These are phyloP conservation scores for Lasioglossum figueresi DNA, from an alignment of 2,888 invertebrate genomes.

Conservation along the genomic window DNA sequence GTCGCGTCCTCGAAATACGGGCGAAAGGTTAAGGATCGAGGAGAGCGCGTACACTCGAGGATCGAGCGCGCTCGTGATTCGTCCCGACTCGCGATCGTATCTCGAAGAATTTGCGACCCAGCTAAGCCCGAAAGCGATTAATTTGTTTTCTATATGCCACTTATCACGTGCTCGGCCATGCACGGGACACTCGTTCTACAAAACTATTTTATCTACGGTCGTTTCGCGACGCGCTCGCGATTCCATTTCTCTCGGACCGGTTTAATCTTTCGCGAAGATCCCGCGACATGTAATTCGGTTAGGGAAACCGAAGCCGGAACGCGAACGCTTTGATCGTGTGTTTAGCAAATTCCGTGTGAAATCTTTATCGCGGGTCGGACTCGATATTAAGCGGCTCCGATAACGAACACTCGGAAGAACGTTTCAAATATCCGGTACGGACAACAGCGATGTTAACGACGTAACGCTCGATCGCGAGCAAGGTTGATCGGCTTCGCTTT, in stretches of 20 bases:
- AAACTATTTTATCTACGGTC: background rate
- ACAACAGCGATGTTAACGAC: background rate
- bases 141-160: background rate
- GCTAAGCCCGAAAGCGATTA: background rate
- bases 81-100: background rate
- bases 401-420: background rate
- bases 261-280: background rate
- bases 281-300: background rate
- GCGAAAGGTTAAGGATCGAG: conserved; percentile 7
- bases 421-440: background rate
- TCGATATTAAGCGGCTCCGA: background rate
- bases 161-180: background rate
- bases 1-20: background rate
- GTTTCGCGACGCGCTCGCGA: background rate
- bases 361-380: background rate
- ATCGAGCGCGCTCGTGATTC: background rate
- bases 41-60: background rate
- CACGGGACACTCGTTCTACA: background rate
- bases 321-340: background rate
- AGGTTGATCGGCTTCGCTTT: background rate
- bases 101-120: background rate
- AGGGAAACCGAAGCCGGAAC: background rate
- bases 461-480: background rate
- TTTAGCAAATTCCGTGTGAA: background rate
- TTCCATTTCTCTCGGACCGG: background rate